Base-by-base conservation (phyloP, 2,888 invertebrate species). In the Caenorhabditis becei region DNA sequence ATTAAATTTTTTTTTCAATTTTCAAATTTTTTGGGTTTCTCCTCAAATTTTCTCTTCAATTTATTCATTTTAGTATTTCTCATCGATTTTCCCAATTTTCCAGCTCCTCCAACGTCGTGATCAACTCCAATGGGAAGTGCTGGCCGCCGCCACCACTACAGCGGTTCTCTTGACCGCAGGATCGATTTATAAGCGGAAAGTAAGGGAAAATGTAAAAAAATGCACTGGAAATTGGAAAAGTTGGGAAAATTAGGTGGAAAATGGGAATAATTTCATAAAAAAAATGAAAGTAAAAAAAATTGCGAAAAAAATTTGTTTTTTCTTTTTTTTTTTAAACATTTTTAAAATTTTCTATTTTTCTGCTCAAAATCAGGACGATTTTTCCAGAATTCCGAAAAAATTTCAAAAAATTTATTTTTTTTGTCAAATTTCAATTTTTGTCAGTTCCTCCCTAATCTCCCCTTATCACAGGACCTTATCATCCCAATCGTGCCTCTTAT, bases 401-500 rank as follows among this genome's bases (percentile, higher is more conserved):
- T n/a, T n/a, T 49, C 18, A 49, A 20, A 49, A 49, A 49, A 49
- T 2, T 32, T 4, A 32, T 32, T 32, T 32, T 32, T 32, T 32
- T 10, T 32, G 10, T 32, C 4, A 32, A 47, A 47, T 47, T 47
- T 47, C 14, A 32, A 32, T n/a, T n/a, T n/a, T n/a, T n/a, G n/a
- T n/a, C n/a, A n/a, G n/a, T n/a, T n/a, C n/a, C n/a, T n/a, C n/a
- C n/a, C n/a, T n/a, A n/a, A n/a, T n/a, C n/a, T n/a, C n/a, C n/a
- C n/a, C n/a, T 20, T 1, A 18, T 32, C 20, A 14, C 49, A 35
- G 75, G 86, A 86, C 44, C 35, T 86, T 11, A 81, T 88, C 37
- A 72, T 89, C 24, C 88, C 88, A 8, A 78, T 87, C 26, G 86
- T 84, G n/a, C 87, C 87, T 16, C 58, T 89, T 8, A 80, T 87